Evolutionary conservation across 1,140 invertebrate genomes (phyloP).

Genomic region (Magallana ariakensis): DNA sequence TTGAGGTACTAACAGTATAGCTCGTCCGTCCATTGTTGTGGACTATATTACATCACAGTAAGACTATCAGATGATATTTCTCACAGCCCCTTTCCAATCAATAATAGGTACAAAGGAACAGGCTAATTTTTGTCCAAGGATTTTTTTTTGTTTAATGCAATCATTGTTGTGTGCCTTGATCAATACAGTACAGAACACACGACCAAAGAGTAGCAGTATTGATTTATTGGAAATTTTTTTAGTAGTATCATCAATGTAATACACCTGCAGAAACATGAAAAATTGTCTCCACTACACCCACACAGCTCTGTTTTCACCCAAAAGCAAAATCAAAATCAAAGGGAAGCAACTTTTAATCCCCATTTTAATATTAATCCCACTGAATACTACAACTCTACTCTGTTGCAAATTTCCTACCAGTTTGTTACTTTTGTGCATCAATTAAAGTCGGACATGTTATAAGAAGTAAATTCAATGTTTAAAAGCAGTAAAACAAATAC

Average conservation of each 20-base stretch:
- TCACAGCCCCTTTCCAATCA: conserved; percentile 7
- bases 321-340: background rate
- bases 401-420: no score
- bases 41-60: conserved; percentile 30
- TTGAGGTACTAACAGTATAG: conserved; percentile 31
- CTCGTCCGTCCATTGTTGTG: conserved; percentile 23
- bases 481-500: no score
- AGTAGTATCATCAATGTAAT: background rate
- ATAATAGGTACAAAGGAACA: conserved; percentile 29
- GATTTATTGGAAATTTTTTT: conserved; percentile 9
- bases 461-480: no score
- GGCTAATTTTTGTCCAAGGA: conserved; percentile 16
- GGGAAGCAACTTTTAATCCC: background rate
- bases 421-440: no score
- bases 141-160: conserved; percentile 29
- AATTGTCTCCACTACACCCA: background rate
- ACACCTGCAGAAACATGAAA: conserved; percentile 15
- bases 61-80: conserved; percentile 36
- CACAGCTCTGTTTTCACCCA: background rate
- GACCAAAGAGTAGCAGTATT: background rate
- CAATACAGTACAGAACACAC: conserved; percentile 16
- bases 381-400: no score
- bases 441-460: no score
- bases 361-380: no score
- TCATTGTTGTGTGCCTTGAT: conserved; percentile 4